These are phyloP conservation scores for Lycia hirtaria DNA, from an alignment of 2,888 invertebrate species.

Conservation along the genomic window DNA sequence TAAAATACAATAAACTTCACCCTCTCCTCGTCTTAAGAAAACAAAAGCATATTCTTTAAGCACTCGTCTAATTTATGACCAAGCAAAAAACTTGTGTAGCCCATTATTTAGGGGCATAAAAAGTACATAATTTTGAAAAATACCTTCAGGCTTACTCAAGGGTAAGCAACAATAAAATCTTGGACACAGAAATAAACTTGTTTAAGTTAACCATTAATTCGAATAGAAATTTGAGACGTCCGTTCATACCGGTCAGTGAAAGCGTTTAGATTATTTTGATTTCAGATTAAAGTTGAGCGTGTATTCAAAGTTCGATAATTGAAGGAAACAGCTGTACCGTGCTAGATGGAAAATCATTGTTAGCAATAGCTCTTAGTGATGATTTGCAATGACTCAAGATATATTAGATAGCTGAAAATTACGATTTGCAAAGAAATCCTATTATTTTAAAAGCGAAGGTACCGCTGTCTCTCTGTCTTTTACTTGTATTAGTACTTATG, in stretches of 20 bases:
- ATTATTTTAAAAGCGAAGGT: no score
- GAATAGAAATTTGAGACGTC: slow-evolving; percentile 3
- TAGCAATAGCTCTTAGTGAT: no score
- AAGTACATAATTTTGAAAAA: background rate
- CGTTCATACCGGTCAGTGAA: background rate
- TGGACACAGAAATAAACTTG: background rate
- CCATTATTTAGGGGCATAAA: background rate
- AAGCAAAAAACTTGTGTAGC: slow-evolving; percentile 15
- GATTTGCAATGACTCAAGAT: no score
- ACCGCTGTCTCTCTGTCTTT: no score
- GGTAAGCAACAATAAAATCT: no score
- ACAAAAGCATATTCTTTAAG: slow-evolving; percentile 19
- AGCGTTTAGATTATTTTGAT: background rate
- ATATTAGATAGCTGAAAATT: no score
- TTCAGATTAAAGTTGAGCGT: background rate
- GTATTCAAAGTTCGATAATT: background rate
- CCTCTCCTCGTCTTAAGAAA: slow-evolving; percentile 27
- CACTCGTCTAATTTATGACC: slow-evolving; percentile 28
- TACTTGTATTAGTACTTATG: no score
- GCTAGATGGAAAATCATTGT: background rate
- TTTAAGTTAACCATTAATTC: background rate
- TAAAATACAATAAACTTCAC: slow-evolving; percentile 16
- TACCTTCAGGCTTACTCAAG: background rate
- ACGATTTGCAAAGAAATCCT: no score
- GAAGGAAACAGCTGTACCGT: background rate